Percentiles rank a stretch among this genome's conserved stretches.
These are phyloP conservation scores for Pheosia gnoma DNA, from an alignment of 2,888 invertebrate genomes.

Conservation along the genomic window DNA sequence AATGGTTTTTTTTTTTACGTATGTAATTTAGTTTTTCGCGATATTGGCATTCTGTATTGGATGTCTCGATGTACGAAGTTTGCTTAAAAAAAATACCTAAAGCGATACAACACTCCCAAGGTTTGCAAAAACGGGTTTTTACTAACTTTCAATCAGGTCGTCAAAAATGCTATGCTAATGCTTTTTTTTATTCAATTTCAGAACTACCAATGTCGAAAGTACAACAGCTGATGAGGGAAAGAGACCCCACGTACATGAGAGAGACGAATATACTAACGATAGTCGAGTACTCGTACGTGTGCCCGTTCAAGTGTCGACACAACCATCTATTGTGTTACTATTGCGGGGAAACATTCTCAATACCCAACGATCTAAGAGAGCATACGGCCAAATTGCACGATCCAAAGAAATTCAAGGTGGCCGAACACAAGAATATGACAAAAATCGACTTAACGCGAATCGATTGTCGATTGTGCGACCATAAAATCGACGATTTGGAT, in stretches of 20 bases:
- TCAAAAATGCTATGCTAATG: no score
- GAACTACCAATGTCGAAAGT: conserved; percentile 65
- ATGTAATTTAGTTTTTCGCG: no score
- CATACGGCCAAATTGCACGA: conserved; percentile 53
- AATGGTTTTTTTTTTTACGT: no score
- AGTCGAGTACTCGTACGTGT: conserved; percentile 67
- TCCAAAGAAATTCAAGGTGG: conserved; percentile 69
- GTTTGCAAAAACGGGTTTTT: no score
- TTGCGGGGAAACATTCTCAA: conserved; percentile 59
- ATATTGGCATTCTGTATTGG: no score
- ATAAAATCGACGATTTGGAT: conserved; percentile 58
- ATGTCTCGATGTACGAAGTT: no score
- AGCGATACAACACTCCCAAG: no score
- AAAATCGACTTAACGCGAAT: conserved; percentile 70
- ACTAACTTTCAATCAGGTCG: no score
- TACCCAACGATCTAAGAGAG: conserved; percentile 51
- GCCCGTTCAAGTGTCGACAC: conserved; percentile 74
- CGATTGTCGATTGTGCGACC: conserved; percentile 65
- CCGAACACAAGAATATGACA: conserved; percentile 71
- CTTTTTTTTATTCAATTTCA: conserved; percentile 37
- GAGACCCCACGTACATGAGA: conserved; percentile 68
- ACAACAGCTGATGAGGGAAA: conserved; percentile 67
- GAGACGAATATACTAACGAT: conserved; percentile 71
- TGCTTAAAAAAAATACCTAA: no score
- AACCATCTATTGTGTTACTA: conserved; percentile 74